phyloP scores from a whole-genome alignment of 2,888 invertebrate species.

The Byasa hedistus region DNA sequence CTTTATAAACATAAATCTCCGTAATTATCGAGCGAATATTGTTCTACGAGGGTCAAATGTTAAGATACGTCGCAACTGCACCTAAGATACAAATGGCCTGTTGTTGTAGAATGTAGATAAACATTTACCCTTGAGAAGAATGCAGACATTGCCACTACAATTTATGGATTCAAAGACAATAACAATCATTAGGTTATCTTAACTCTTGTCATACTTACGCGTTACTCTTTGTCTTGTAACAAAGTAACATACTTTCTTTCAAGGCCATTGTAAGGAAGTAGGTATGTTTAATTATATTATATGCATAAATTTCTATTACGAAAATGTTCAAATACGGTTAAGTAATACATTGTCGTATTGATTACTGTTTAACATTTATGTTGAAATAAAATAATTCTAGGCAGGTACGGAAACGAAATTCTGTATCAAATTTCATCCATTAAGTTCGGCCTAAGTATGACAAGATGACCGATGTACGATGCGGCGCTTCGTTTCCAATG shows the following conservation, averaged over 20 bases:
- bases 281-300: too few species aligned
- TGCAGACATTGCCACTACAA: too few species aligned
- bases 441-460: constrained; percentile 30
- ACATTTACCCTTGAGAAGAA: not conserved
- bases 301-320: too few species aligned
- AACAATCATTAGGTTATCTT: too few species aligned
- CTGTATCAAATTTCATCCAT: constrained; percentile 8
- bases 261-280: too few species aligned
- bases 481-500: constrained; percentile 10
- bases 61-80: not conserved
- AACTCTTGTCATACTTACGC: too few species aligned
- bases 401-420: not conserved
- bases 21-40: not conserved
- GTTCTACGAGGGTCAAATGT: not conserved
- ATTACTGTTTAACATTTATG: too few species aligned
- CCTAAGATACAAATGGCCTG: not conserved
- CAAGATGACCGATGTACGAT: constrained; percentile 33
- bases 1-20: constrained; percentile 1
- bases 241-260: not conserved
- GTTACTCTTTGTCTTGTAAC: not conserved
- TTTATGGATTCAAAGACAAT: too few species aligned
- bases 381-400: not conserved
- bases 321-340: too few species aligned
- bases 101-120: not conserved
- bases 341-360: too few species aligned